Evolutionary conservation across 2,888 invertebrate genomes (phyloP).

Genomic region (Folsomia manolachei): DNA sequence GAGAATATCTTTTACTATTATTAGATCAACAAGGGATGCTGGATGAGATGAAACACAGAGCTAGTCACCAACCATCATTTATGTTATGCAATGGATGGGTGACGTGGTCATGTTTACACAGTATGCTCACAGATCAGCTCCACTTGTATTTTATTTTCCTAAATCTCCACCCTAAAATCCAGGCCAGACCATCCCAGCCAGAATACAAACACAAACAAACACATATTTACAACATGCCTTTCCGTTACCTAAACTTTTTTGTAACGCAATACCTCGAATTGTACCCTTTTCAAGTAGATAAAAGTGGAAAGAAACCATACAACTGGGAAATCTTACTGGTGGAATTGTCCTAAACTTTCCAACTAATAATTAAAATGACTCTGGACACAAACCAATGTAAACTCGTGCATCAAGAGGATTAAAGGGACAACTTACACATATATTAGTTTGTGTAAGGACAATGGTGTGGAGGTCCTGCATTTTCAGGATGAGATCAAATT

Average conservation of each 20-base stretch:
- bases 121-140: conserved; percentile 10
- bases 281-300: no score
- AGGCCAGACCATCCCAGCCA: not conserved
- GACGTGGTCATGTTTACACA: conserved; percentile 1
- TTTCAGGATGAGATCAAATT: conserved; percentile 9
- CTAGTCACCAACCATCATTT: not conserved
- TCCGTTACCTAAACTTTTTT: no score
- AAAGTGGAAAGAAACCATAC: no score
- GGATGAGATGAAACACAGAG: no score
- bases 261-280: no score
- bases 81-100: not conserved
- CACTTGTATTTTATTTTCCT: conserved; percentile 3
- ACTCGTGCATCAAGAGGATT: no score
- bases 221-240: no score
- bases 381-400: no score
- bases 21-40: conserved; percentile 8
- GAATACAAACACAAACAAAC: conserved; percentile 4
- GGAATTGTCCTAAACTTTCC: no score
- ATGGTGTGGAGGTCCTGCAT: not conserved
- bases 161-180: not conserved
- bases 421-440: not conserved
- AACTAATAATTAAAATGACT: no score
- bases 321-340: no score
- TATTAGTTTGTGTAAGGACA: not conserved
- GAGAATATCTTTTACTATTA: no score